Conservation (phyloP, 2,888 invertebrate genomes). For the Diploptera punctata region DNA sequence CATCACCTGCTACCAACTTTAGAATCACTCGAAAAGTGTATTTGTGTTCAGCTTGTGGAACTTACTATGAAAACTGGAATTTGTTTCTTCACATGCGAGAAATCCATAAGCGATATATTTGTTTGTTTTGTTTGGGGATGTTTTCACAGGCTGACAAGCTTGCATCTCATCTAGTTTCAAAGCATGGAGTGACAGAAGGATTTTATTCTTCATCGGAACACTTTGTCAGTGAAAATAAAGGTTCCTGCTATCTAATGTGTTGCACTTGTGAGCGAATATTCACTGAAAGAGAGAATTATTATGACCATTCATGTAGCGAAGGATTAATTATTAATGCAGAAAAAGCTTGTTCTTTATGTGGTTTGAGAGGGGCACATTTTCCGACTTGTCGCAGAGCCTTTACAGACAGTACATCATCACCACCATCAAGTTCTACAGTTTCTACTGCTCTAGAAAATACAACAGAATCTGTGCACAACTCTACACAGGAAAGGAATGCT, state of each 20-base stretch:
- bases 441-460: constrained; percentile 1
- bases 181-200: constrained; percentile 78
- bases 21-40: constrained; percentile 79
- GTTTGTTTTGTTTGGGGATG: constrained; percentile 83
- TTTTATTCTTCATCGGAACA: constrained; percentile 71
- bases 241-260: constrained; percentile 78
- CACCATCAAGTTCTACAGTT: background rate
- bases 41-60: constrained; percentile 81
- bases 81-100: constrained; percentile 85
- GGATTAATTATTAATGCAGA: constrained; percentile 20
- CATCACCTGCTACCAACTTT: constrained; percentile 60
- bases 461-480: background rate
- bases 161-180: constrained; percentile 76
- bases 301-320: constrained; percentile 69
- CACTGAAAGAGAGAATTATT: constrained; percentile 76
- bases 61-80: constrained; percentile 87
- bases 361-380: constrained; percentile 53
- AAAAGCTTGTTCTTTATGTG: constrained; percentile 52
- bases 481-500: background rate
- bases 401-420: constrained; percentile 19
- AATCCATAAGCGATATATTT: constrained; percentile 80
- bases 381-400: constrained; percentile 50
- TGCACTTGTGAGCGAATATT: constrained; percentile 82
- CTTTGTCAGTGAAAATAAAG: constrained; percentile 68
- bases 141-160: constrained; percentile 82